Conservation (phyloP, 2,888 invertebrate species). For the Ecdyonurus torrentis region DNA sequence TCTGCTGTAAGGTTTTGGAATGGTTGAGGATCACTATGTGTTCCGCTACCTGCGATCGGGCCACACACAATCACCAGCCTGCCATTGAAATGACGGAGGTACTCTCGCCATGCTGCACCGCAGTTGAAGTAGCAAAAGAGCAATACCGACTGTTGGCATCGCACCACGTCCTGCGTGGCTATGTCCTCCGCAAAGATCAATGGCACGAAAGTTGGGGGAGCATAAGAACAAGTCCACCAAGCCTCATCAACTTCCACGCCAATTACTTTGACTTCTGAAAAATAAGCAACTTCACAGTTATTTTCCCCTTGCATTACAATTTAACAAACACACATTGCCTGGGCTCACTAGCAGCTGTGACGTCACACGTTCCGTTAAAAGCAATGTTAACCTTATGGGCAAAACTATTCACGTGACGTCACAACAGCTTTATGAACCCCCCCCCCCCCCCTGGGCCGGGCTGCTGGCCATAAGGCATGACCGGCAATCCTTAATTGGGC, state of each 20-base stretch:
- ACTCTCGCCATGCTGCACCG: conserved; percentile 45
- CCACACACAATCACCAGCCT: conserved; percentile 55
- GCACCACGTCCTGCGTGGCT: conserved; percentile 18
- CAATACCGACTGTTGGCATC: conserved; percentile 34
- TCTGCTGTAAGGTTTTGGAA: conserved; percentile 23
- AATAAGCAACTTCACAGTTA: too few species aligned
- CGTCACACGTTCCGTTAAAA: too few species aligned
- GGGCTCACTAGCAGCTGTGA: too few species aligned
- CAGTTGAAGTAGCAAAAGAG: conserved; percentile 74
- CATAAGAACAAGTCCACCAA: conserved; percentile 67
- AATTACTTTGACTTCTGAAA: conserved; percentile 38
- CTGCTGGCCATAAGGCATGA: too few species aligned
- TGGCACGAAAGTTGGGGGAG: conserved; percentile 51
- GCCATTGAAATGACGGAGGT: conserved; percentile 45
- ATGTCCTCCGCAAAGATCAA: conserved; percentile 23
- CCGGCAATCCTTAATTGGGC: not conserved
- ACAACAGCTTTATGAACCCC: too few species aligned
- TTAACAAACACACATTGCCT: too few species aligned
- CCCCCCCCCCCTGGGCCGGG: too few species aligned
- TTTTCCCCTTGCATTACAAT: too few species aligned
- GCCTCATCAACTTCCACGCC: conserved; percentile 62
- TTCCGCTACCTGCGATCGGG: conserved; percentile 40
- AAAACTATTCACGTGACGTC: too few species aligned
- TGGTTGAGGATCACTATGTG: conserved; percentile 55
- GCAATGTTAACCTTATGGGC: too few species aligned